Base-by-base conservation (phyloP, 2,888 invertebrate species). In the Stictocephala bisonia region DNA sequence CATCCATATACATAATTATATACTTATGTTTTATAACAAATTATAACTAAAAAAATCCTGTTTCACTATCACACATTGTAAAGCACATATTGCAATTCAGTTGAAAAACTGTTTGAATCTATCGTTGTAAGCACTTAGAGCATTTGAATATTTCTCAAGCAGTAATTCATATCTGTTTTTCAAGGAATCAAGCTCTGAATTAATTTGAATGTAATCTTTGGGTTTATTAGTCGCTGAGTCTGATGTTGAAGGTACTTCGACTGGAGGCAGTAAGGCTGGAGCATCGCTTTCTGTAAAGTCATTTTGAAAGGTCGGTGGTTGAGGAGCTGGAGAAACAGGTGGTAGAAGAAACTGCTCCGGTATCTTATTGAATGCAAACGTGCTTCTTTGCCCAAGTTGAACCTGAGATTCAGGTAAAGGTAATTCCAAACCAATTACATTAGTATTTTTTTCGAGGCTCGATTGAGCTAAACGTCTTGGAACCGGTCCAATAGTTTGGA, bases 101-200 rank as follows among this genome's bases (percentile, higher is more conserved):
- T n/a, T 22, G 7, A 64, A 15, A 2, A 64, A 9, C n/a, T 64
- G 15, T 44, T n/a, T 64, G 26, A 26, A 64, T n/a, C 27, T 40
- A 1, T 44, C 64, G 22, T 41, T 64, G 24, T 64, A 64, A 22
- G 15, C 27, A 27, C 40, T 64, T n/a, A 64, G 27, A 15, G 64
- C 44, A 13, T 64, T 44, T 15, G 64, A 41, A 26, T 64, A 64
- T n/a, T 27, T 22, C 9, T 64, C 44, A 4, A 64, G 44, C 11
- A 64, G 22, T 15, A 44, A 41, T 15, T 64, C 64, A n/a, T 64
- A 64, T 26, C 27, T 22, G 44, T 2, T 64, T 64, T 64, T 64
- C 18, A 64, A 15, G 1, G 15, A 9, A 18, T 44, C 44, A 20
- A 64, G 44, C 6, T 64, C 64, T 15, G n/a, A 20, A 15, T 64